Base-by-base conservation (phyloP, 2,797 vertebrate genomes). In the Girardinus metallicus region DNA sequence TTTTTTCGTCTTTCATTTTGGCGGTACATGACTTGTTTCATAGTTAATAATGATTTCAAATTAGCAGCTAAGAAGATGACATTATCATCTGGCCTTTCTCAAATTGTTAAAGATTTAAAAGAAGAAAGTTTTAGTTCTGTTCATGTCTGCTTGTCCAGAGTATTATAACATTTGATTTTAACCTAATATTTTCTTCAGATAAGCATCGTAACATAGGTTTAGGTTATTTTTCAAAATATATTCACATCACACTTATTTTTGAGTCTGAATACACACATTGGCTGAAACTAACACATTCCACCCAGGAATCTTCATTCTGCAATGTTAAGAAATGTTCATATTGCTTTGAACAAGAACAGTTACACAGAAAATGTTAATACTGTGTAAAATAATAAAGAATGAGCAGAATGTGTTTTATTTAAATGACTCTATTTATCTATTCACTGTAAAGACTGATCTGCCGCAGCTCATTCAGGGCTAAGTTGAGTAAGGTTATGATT, bases 401-500 rank as follows among this genome's bases (percentile, higher is more conserved):
- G 0, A 31, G 13, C 8, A 12, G 53, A 62, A 18, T 46, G n/a
- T 64, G 43, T 64, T 43, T n/a, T 31, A n/a, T 57, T 55, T 41
- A 41, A 55, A 26, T 43, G 11, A 12, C 5, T 62, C 44, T 18
- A 1, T n/a, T n/a, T 57, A 10, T 26, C 21, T 73, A 15, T 66
- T 36, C 12, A 3, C 1, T 41, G 21, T 34, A 49, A 8, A 60
- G 29, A 4, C 34, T 41, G 5, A 76, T 44, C 26, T 44, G 68
- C 12, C 13, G 15, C 13, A 43, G 21, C 44, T 78, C 23, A n/a
- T 53, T 79, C 66, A 0, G 46, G 9, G 55, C 76, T 43, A 1
- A 41, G n/a, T 10, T 23, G 66, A 75, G 21, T 5, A 11, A 53
- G 0, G 76, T 10, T 21, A 76, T 86, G 72, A 87, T 90, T 90